phyloP scores from a whole-genome alignment of 1,140 invertebrate genomes.

The Ceratosolen solmsi region DNA sequence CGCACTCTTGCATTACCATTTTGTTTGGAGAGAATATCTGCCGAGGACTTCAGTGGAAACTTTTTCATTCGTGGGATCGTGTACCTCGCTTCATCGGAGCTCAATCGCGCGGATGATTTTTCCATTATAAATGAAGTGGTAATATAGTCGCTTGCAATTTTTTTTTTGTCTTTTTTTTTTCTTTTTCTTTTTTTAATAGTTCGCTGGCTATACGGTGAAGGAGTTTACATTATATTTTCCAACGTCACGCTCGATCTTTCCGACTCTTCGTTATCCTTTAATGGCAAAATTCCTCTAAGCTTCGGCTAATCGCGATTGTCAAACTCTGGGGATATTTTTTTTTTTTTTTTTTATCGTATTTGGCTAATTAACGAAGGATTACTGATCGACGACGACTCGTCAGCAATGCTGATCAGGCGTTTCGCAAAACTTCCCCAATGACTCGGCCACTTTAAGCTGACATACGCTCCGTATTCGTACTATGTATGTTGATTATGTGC shows the following conservation, averaged over 20 bases:
- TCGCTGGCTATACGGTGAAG: too few relatives aligned
- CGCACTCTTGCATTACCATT: too few relatives aligned
- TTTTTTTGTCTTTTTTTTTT: too few relatives aligned
- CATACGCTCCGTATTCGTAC: slow-evolving; percentile 7
- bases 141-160: too few relatives aligned
- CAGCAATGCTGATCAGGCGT: not conserved
- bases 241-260: not conserved
- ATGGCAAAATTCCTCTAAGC: not conserved
- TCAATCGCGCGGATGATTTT: too few relatives aligned
- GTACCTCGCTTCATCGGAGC: too few relatives aligned
- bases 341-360: not conserved
- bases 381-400: not conserved
- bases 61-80: too few relatives aligned
- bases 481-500: not conserved
- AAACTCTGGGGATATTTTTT: not conserved
- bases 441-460: not conserved
- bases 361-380: not conserved
- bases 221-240: too few relatives aligned
- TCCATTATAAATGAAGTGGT: too few relatives aligned
- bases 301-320: not conserved
- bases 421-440: not conserved
- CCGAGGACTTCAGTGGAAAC: too few relatives aligned
- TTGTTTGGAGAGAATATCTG: too few relatives aligned
- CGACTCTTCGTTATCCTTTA: not conserved
- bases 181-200: too few relatives aligned